Base-by-base conservation (phyloP, 2,888 invertebrate species). In the Gortyna flavago region DNA sequence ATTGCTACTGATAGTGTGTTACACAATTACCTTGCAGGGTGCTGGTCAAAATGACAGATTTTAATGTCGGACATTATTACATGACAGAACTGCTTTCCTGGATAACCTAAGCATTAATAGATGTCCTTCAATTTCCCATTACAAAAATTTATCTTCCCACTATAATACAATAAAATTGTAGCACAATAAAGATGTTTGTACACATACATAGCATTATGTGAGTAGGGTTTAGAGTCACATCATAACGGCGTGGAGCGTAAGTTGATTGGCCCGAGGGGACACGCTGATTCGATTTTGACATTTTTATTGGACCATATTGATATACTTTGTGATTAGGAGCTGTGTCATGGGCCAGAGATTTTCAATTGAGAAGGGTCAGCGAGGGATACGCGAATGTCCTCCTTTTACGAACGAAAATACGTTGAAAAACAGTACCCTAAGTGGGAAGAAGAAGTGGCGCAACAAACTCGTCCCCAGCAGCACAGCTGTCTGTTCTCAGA, bases 221-320 rank as follows among this genome's bases (percentile, higher is more conserved):
- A 83, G 84, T 85, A 74, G 80, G 85, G 87, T 85, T 81, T 89
- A 90, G 88, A 89, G 85, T 79, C 87, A 77, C 78, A 85, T 82
- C 87, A 75, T 73, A 85, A 83, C 85, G 88, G 71, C 16, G 4
- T 54, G 71, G 91, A 92, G 89, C 90, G 91, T 90, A 90, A 85
- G 84, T 89, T 93, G 93, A 94, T 94, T 93, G 94, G 88, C 80
- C 89, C 90, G 92, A 92, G 93, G 94, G 95, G 95, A 83, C 81
- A 61, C 92, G 77, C 89, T 95, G 95, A 96, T 95, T 95, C 91
- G 91, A 95, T 95, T 95, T 95, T 92, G 94, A 94, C 94, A 83
- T 94, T 94, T 95, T 95, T 94, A 96, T 96, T 95, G 94, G 92
- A 91, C 92, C 94, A 93, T 95, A 95, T 95, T 94, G 94, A 95